Evolutionary conservation across 2,888 invertebrate species (phyloP).

Genomic region (Bombylius major): DNA sequence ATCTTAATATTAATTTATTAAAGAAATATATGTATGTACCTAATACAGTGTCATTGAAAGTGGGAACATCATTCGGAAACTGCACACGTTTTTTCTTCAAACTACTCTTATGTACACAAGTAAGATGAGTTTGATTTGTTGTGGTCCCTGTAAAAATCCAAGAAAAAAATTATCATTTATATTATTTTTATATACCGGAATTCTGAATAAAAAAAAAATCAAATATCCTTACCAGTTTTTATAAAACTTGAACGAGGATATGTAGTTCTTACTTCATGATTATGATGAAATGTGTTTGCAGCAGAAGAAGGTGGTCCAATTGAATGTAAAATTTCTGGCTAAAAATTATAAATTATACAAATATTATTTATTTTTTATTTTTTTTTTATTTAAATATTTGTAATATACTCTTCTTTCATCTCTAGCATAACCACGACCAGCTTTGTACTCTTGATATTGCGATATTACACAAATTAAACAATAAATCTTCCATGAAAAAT

Average conservation of each 20-base stretch:
- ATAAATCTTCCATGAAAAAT: constrained; percentile 49
- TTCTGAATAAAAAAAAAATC: not conserved
- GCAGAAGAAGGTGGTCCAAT: constrained; percentile 12
- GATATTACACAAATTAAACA: constrained; percentile 73
- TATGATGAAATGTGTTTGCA: constrained; percentile 15
- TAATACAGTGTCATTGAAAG: too few species aligned
- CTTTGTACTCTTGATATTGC: constrained; percentile 70
- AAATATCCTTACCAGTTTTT: not conserved
- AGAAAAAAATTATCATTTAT: not conserved
- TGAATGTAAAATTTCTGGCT: too few species aligned
- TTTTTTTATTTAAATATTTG: too few species aligned
- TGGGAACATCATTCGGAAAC: constrained; percentile 44
- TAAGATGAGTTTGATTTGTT: not conserved
- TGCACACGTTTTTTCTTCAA: constrained; percentile 52
- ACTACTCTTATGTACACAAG: not conserved
- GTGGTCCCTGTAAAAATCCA: not conserved
- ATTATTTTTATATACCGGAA: not conserved
- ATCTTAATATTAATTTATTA: too few species aligned
- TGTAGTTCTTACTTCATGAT: constrained; percentile 11
- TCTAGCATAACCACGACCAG: constrained; percentile 51
- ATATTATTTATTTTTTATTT: too few species aligned
- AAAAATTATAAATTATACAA: too few species aligned
- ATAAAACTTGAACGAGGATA: constrained; percentile 18
- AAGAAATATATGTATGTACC: too few species aligned
- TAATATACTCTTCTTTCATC: not conserved